Evolutionary conservation across 1,140 invertebrate genomes (phyloP).

Genomic region (Dendrolimus punctatus): DNA sequence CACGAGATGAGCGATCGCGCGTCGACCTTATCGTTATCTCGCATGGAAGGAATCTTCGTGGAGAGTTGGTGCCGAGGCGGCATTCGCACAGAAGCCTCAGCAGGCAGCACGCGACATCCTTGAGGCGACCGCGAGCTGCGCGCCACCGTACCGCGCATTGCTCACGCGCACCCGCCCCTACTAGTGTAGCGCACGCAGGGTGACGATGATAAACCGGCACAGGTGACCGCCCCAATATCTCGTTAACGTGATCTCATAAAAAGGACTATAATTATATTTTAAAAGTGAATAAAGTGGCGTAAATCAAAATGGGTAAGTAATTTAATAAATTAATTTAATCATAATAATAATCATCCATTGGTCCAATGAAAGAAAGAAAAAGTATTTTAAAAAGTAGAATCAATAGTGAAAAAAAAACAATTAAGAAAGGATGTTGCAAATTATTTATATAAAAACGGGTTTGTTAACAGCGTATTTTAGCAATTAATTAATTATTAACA

Average conservation of each 20-base stretch:
- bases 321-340: slow-evolving; percentile 1
- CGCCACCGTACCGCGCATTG: slow-evolving; percentile 19
- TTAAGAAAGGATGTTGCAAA: too few relatives aligned
- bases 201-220: slow-evolving; percentile 54
- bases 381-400: too few relatives aligned
- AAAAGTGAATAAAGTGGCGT: slow-evolving; percentile 53
- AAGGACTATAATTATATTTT: slow-evolving; percentile 29
- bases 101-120: slow-evolving; percentile 57
- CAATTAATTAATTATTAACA: too few relatives aligned
- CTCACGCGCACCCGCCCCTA: slow-evolving; percentile 28
- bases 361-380: too few relatives aligned
- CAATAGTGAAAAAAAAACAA: too few relatives aligned
- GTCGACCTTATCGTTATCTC: slow-evolving; percentile 55
- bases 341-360: too few relatives aligned
- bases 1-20: slow-evolving; percentile 59
- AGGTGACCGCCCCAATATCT: slow-evolving; percentile 25
- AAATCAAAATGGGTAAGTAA: slow-evolving; percentile 52
- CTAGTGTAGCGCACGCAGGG: slow-evolving; percentile 30
- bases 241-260: slow-evolving; percentile 37
- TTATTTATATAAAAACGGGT: too few relatives aligned
- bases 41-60: slow-evolving; percentile 52
- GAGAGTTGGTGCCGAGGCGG: slow-evolving; percentile 32
- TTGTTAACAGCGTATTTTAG: too few relatives aligned
- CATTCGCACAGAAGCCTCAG: slow-evolving; percentile 64
- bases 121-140: slow-evolving; percentile 24